These are phyloP conservation scores for Cromileptes altivelis DNA, from an alignment of 2,113 vertebrate species.

Conservation along the genomic window DNA sequence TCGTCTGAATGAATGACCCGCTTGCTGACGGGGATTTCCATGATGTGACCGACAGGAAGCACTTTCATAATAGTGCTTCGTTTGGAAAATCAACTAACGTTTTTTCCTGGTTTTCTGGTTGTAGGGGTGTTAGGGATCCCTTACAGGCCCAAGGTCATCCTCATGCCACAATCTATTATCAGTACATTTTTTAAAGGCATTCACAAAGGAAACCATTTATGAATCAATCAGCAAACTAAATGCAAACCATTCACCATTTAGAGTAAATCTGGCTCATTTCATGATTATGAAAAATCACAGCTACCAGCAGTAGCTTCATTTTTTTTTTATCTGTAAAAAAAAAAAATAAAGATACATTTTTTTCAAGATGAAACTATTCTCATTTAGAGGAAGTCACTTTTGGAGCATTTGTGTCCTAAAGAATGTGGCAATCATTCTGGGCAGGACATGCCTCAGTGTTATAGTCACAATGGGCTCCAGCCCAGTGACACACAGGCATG, in stretches of 20 bases:
- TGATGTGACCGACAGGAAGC: conserved; percentile 13
- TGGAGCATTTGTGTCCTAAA: background rate
- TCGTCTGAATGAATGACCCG: background rate
- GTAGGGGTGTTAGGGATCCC: background rate
- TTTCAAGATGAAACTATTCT: background rate
- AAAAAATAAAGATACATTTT: background rate
- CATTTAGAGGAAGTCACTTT: background rate
- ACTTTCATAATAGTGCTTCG: conserved; percentile 38
- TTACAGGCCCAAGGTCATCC: fast-evolving
- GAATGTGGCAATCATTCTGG: background rate
- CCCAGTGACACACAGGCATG: conserved; percentile 1
- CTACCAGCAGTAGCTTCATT: background rate
- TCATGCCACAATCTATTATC: no score
- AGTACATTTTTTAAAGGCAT: background rate
- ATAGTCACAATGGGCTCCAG: background rate
- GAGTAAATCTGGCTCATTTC: background rate
- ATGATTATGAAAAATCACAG: background rate
- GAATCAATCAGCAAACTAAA: background rate
- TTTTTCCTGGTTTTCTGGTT: background rate
- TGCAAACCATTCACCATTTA: background rate
- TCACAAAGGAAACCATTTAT: background rate
- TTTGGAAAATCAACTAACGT: background rate
- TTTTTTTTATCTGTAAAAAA: background rate
- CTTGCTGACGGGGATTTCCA: conserved; percentile 20
- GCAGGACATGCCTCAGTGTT: background rate